Conservation (phyloP, 2,888 invertebrate species). For the Agrenia bidenticulata region DNA sequence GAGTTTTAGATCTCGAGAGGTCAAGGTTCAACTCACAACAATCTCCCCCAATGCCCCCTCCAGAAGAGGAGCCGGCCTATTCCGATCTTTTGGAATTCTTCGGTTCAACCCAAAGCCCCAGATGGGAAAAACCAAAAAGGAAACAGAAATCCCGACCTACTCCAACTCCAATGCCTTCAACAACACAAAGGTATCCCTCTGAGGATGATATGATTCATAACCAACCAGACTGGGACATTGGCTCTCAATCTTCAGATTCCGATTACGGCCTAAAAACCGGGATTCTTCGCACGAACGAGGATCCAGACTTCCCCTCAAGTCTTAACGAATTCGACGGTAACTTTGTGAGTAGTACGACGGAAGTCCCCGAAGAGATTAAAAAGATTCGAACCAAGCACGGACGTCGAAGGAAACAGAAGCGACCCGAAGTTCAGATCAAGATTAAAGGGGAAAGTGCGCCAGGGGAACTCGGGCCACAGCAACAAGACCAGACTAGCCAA, state of each 20-base stretch:
- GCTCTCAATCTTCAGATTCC: not conserved
- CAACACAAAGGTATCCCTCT: not conserved
- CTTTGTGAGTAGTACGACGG: not conserved
- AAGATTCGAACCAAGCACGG: constrained; percentile 1
- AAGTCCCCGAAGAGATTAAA: constrained; percentile 5
- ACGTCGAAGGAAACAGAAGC: constrained; percentile 12
- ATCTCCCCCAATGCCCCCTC: not conserved
- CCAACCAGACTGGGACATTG: not conserved
- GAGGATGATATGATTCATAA: not conserved
- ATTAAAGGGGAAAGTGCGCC: constrained; percentile 18
- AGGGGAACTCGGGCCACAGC: not conserved
- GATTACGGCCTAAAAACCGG: no score
- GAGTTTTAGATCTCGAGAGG: not conserved
- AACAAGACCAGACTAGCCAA: not conserved
- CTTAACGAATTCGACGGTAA: not conserved
- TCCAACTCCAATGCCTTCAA: constrained; percentile 11
- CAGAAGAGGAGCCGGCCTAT: not conserved
- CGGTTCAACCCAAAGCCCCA: not conserved
- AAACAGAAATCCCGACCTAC: constrained; percentile 10
- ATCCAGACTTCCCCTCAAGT: not conserved
- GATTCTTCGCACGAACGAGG: no score
- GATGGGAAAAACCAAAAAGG: constrained; percentile 6
- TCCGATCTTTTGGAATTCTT: not conserved
- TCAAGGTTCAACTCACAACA: not conserved
- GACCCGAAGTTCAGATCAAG: constrained; percentile 22